Evolutionary conservation across 2,797 vertebrate genomes (phyloP).

Genomic region (Nyctalus aviator): DNA sequence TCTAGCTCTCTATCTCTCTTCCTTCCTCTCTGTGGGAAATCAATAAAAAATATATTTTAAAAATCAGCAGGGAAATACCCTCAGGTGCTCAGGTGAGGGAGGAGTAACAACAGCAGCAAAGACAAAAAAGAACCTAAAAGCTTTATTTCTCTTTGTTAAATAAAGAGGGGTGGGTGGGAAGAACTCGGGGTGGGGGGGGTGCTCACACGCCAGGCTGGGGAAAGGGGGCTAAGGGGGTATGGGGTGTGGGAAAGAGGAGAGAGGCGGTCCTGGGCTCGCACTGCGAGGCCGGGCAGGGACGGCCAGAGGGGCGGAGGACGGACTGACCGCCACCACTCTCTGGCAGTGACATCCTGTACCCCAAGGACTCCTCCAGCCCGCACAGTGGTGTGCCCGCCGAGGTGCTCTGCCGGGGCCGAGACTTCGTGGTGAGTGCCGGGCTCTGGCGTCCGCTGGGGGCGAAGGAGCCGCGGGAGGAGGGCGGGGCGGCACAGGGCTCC

Average conservation of each 20-base stretch:
- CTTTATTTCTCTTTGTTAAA: too few relatives aligned
- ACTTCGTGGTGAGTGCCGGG: slow-evolving; percentile 94
- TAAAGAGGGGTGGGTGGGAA: neutral
- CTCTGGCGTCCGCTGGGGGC: neutral
- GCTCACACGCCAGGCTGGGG: neutral
- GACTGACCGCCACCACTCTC: slow-evolving; percentile 54
- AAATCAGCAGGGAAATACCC: too few relatives aligned
- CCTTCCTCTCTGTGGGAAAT: too few relatives aligned
- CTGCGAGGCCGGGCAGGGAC: neutral
- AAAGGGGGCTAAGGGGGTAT: neutral
- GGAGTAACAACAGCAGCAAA: too few relatives aligned
- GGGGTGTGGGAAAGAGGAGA: neutral
- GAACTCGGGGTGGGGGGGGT: rapidly evolving
- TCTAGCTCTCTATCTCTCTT: too few relatives aligned
- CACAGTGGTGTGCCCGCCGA: slow-evolving; percentile 97
- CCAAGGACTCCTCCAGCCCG: slow-evolving; percentile 96
- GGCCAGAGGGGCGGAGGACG: neutral
- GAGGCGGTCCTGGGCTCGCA: neutral
- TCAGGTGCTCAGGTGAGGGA: too few relatives aligned
- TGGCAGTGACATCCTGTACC: slow-evolving; percentile 96
- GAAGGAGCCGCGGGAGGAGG: too few relatives aligned
- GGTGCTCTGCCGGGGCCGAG: slow-evolving; percentile 96
- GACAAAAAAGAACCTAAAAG: too few relatives aligned
- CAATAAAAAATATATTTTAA: too few relatives aligned
- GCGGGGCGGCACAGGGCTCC: rapidly evolving